Percentiles rank a stretch among this genome's conserved stretches.
phyloP scores from a whole-genome alignment of 2,797 vertebrate genomes.

The Poeciliopsis presidionis region DNA sequence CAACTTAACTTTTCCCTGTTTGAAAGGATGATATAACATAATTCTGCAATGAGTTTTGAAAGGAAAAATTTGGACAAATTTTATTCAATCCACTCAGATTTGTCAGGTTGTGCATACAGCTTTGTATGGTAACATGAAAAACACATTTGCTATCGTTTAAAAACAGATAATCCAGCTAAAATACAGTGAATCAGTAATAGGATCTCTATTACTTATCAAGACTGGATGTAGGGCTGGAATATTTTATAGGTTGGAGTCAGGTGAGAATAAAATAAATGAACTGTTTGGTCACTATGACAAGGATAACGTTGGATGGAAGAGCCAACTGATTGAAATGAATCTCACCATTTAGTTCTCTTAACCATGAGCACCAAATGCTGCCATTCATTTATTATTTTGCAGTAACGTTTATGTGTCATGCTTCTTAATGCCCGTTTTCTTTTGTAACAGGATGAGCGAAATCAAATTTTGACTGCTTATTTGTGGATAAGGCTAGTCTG shows the following conservation, averaged over 20 bases:
- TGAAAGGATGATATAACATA: neutral
- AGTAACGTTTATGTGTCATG: neutral
- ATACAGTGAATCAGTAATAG: neutral
- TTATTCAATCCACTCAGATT: neutral
- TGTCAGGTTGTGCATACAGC: neutral
- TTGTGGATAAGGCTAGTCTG: slow-evolving; percentile 94
- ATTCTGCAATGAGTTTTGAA: neutral
- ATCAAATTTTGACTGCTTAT: slow-evolving; percentile 93
- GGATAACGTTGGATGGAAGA: neutral
- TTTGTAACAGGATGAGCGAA: slow-evolving; percentile 88
- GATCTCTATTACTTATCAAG: no score
- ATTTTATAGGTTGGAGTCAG: neutral
- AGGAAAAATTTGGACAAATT: neutral
- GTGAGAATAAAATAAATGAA: neutral
- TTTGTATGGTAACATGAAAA: neutral
- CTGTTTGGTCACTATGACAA: neutral
- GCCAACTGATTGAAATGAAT: neutral
- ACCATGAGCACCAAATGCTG: neutral
- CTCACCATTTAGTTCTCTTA: neutral
- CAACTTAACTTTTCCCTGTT: neutral
- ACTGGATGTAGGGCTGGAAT: no score
- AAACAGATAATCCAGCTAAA: neutral
- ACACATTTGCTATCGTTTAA: neutral
- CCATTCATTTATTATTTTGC: neutral
- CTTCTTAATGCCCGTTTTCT: neutral